Evolutionary conservation across 2,888 invertebrate species (phyloP).

Genomic region (Tigriopus californicus): DNA sequence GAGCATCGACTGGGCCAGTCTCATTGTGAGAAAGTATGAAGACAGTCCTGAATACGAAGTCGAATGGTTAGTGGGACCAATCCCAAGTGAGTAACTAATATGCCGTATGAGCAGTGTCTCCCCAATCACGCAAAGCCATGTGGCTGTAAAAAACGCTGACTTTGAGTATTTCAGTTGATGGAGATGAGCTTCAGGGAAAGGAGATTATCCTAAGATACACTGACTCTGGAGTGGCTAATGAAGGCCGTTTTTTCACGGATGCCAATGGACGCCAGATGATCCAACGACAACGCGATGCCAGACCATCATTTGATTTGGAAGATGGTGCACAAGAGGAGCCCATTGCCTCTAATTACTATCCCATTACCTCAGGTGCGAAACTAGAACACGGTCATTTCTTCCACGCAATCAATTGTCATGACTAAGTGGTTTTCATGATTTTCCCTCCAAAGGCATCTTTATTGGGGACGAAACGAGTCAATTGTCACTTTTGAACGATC

Average conservation of each 20-base stretch:
- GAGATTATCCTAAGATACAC: slow-evolving; percentile 43
- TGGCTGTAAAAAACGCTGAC: no score
- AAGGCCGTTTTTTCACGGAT: slow-evolving; percentile 66
- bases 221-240: slow-evolving; percentile 36
- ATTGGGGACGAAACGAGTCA: no score
- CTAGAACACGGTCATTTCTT: no score
- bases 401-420: no score
- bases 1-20: slow-evolving; percentile 40
- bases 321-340: slow-evolving; percentile 24
- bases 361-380: slow-evolving; percentile 32
- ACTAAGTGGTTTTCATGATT: no score
- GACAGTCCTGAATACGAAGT: slow-evolving; percentile 26
- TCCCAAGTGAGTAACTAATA: slow-evolving; percentile 26
- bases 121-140: no score
- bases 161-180: no score
- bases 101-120: no score
- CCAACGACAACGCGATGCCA: slow-evolving; percentile 42
- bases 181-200: slow-evolving; percentile 39
- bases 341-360: slow-evolving; percentile 1
- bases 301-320: slow-evolving; percentile 50
- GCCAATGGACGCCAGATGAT: slow-evolving; percentile 77
- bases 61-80: slow-evolving; percentile 38
- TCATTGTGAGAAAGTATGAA: not conserved
- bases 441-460: no score
- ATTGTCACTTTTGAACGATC: slow-evolving; percentile 1